Percentiles rank a stretch among this genome's conserved stretches.
These are phyloP conservation scores for Ceratina japonica DNA, from an alignment of 1,140 invertebrate species.

Conservation along the genomic window DNA sequence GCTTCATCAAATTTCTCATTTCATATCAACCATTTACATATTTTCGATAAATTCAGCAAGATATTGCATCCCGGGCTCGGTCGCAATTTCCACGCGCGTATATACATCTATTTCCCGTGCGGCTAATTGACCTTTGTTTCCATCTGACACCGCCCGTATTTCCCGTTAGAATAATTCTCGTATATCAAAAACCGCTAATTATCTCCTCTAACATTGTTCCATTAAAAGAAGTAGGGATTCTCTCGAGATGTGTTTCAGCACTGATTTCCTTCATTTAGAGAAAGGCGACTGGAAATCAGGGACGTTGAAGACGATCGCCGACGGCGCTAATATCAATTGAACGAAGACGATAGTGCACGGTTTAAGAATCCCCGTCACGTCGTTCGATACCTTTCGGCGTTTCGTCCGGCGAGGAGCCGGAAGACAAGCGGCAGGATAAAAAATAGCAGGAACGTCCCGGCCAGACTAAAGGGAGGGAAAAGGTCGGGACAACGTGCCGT, in stretches of 20 bases:
- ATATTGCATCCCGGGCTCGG: background rate
- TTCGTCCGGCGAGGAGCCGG: conserved; percentile 48
- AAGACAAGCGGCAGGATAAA: conserved; percentile 7
- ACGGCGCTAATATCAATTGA: conserved; percentile 24
- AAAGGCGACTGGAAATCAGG: background rate
- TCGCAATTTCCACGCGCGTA: background rate
- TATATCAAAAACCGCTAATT: too few species aligned
- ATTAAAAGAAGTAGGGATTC: too few species aligned
- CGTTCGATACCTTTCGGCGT: conserved; percentile 68
- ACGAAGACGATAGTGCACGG: background rate
- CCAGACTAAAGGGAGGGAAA: conserved; percentile 19
- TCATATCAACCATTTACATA: conserved; percentile 1
- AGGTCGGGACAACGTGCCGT: conserved; percentile 61
- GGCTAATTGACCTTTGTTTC: background rate
- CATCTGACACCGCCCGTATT: too few species aligned
- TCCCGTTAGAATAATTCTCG: background rate
- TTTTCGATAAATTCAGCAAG: background rate
- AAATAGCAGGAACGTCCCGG: background rate
- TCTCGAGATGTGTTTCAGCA: too few species aligned
- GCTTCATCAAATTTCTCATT: background rate
- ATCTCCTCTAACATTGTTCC: too few species aligned
- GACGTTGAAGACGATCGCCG: conserved; percentile 7
- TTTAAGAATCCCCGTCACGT: conserved; percentile 70
- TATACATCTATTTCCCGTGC: background rate
- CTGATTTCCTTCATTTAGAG: background rate